Base-by-base conservation (phyloP, 2,797 vertebrate species). In the Brachymystax lenok region DNA sequence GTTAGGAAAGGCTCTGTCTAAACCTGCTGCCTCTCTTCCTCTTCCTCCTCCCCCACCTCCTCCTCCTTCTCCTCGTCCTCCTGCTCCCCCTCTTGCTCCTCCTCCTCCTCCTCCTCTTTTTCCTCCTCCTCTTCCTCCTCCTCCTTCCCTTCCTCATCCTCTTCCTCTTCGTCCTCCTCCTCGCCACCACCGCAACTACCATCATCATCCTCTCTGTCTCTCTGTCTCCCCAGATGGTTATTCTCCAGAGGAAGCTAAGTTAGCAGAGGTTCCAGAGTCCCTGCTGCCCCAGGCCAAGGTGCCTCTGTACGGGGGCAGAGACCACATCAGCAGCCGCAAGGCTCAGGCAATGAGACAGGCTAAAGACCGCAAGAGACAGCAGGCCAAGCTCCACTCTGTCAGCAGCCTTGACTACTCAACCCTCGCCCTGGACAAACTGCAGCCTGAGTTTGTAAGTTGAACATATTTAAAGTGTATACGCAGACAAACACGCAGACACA, bases 401-500 rank as follows among this genome's bases (percentile, higher is more conserved):
- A 91, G 91, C 73, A 91, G 93, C 0, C 90, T 93, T 83, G 96
- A 94, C 64, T 82, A 95, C 88, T 91, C 95, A 0, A 87, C 91
- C 0, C 90, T 94, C 46, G 88, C 92, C 73, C 83, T 91, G 0
- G 94, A 95, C 75, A 97, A 96, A 84, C 92, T 95, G 77, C 96
- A 97, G 78, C 95, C 95, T 0, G 96, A 98, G 84, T 94, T 97
- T 82, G 98, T 98, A 89, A 87, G 95, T 93, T 69, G 72, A 71
- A 33, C 1, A 61, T 21, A 21, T 12, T 2, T n/a, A 13, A 50
- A 46, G 16, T 28, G 69, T 27, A 14, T 33, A 40, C 28, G 10
- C 66, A 54, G 33, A 61, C 35, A 74, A 7, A 10, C 64, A 46
- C 28, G 21, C 27, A 56, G n/a, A 59, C 64, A 61, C 68, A 70